Conservation (phyloP, 2,888 invertebrate species). For the Machimus rusticus region DNA sequence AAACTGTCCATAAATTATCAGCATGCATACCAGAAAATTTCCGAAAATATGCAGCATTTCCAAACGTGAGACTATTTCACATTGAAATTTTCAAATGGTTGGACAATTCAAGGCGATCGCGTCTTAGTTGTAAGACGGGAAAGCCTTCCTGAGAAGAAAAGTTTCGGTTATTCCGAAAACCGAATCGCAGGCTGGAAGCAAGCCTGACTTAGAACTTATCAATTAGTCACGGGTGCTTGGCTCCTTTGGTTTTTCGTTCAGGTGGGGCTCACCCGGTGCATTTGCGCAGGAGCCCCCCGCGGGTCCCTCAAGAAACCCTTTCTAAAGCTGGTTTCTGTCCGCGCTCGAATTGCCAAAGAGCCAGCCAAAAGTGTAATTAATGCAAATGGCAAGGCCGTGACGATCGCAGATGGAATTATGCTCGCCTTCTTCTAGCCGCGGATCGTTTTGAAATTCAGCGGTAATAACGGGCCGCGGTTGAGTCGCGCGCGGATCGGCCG, state of each 20-base stretch:
- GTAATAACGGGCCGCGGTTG: neutral
- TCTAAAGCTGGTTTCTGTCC: neutral
- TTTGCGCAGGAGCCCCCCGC: neutral
- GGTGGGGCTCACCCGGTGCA: neutral
- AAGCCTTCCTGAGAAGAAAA: neutral
- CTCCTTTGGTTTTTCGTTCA: neutral
- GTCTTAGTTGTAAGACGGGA: neutral
- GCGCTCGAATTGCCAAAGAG: neutral
- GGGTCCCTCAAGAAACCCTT: neutral
- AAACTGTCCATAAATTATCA: neutral
- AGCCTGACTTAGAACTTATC: neutral
- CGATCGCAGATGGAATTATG: neutral
- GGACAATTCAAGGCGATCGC: neutral
- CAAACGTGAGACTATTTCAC: neutral
- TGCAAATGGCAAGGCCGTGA: constrained; percentile 4
- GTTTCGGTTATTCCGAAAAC: neutral
- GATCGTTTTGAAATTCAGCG: neutral
- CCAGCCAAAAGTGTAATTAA: neutral
- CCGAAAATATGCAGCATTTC: neutral
- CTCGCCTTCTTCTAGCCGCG: neutral
- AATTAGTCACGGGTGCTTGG: neutral
- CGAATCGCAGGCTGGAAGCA: neutral
- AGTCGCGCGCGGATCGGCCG: neutral
- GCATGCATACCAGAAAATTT: neutral
- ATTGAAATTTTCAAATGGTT: neutral